phyloP scores from a whole-genome alignment of 2,113 vertebrate genomes.

The Microcebus murinus region DNA sequence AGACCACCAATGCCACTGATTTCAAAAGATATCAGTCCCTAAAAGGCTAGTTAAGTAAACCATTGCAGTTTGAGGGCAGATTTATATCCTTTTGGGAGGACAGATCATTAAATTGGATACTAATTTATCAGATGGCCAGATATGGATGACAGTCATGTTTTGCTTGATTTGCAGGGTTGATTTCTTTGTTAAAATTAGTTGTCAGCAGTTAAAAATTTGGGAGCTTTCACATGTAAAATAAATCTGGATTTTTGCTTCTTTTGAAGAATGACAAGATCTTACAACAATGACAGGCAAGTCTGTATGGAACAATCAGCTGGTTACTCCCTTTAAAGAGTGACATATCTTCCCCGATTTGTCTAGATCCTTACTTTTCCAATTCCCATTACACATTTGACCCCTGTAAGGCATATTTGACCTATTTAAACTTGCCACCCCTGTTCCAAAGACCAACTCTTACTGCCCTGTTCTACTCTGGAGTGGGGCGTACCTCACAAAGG shows the following conservation, averaged over 20 bases:
- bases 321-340: background rate
- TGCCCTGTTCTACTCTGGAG: background rate
- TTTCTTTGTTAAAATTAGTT: constrained; percentile 16
- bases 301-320: background rate
- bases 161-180: background rate
- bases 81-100: background rate
- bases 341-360: background rate
- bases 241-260: background rate
- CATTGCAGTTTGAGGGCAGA: background rate
- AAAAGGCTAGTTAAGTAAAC: background rate
- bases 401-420: background rate
- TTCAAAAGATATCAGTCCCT: background rate
- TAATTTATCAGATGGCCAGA: background rate
- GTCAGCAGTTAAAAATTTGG: background rate
- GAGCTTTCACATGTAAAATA: background rate
- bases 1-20: background rate
- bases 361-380: background rate
- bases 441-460: background rate
- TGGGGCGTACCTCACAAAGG: background rate
- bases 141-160: background rate
- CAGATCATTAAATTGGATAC: background rate
- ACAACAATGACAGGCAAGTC: background rate
- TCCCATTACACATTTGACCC: background rate
- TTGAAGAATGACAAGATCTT: background rate
- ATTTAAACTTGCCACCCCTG: background rate